Conservation (phyloP, 2,888 invertebrate genomes). For the Chrysomela aeneicollis region DNA sequence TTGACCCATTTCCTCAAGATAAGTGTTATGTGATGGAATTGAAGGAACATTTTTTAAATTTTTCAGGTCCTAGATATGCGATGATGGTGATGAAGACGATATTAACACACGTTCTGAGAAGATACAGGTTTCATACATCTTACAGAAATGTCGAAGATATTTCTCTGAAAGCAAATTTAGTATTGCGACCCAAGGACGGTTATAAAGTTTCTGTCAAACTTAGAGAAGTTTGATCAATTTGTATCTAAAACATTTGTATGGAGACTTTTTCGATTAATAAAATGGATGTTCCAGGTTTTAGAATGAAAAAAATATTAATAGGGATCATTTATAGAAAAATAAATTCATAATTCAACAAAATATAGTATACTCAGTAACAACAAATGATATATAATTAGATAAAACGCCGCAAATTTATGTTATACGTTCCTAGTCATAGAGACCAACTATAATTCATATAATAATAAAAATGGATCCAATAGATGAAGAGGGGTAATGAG, state of each 20-base stretch:
- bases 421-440: no score
- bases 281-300: neutral
- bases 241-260: neutral
- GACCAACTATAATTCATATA: no score
- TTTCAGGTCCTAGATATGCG: conserved; percentile 45
- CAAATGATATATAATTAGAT: neutral
- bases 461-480: no score
- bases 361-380: neutral
- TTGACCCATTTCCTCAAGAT: no score
- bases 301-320: neutral
- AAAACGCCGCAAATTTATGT: no score
- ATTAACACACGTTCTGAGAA: conserved; percentile 41
- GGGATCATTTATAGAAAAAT: conserved; percentile 4
- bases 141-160: conserved; percentile 48
- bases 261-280: neutral
- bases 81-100: conserved; percentile 48
- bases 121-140: conserved; percentile 44
- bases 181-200: conserved; percentile 49
- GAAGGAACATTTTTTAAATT: neutral
- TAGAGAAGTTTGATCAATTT: conserved; percentile 23
- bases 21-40: no score
- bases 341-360: conserved; percentile 5
- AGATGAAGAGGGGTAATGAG: no score
- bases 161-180: conserved; percentile 46
- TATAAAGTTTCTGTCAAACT: conserved; percentile 45